These are phyloP conservation scores for Leptestheria dahalacensis DNA, from an alignment of 1,140 invertebrate genomes.

Conservation along the genomic window DNA sequence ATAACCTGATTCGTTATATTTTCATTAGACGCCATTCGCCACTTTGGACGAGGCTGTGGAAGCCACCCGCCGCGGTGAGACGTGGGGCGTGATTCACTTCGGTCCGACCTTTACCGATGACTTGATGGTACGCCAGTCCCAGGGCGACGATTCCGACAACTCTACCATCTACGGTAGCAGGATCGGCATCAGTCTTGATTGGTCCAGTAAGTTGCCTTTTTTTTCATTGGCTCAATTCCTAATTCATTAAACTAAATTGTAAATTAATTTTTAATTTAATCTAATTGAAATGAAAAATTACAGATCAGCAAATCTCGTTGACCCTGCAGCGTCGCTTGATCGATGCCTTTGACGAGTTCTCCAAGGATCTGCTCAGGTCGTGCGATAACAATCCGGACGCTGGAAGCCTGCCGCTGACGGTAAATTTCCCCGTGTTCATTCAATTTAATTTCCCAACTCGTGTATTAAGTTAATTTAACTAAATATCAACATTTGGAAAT, in stretches of 20 bases:
- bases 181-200: constrained; percentile 70
- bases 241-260: background rate
- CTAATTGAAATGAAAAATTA: no score
- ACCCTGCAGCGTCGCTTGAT: constrained; percentile 65
- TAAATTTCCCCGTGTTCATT: no score
- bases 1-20: background rate
- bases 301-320: constrained; percentile 83
- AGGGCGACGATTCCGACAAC: constrained; percentile 50
- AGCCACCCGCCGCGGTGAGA: constrained; percentile 52
- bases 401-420: constrained; percentile 61
- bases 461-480: constrained; percentile 3
- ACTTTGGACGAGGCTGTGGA: constrained; percentile 31
- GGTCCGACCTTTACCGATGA: constrained; percentile 71
- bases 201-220: constrained; percentile 56
- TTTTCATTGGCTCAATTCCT: background rate
- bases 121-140: constrained; percentile 48
- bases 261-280: background rate
- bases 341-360: constrained; percentile 60
- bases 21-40: background rate
- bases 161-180: constrained; percentile 65
- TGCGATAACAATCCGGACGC: constrained; percentile 62
- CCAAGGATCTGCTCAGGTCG: constrained; percentile 44
- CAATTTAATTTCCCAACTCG: background rate
- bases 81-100: constrained; percentile 75
- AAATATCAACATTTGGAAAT: background rate